Conservation (phyloP, 1,140 invertebrate genomes). For the Pseudobourletiella spinata region DNA sequence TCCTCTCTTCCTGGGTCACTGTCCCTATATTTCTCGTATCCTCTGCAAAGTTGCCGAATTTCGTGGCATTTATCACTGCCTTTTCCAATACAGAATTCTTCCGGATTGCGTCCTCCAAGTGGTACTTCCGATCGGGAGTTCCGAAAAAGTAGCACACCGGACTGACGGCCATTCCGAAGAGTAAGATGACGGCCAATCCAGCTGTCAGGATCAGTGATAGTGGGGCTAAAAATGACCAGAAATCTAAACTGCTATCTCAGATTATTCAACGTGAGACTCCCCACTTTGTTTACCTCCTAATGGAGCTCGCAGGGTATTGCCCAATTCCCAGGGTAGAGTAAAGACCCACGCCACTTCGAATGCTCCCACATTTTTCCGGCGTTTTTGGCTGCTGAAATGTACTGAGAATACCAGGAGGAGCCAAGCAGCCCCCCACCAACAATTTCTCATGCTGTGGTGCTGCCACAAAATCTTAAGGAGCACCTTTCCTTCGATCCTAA, state of each 20-base stretch:
- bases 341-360: constrained; percentile 25
- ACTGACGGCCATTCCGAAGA: constrained; percentile 17
- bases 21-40: background rate
- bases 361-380: constrained; percentile 8
- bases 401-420: too few species aligned
- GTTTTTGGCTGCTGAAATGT: too few species aligned
- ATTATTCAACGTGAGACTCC: too few species aligned
- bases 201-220: constrained; percentile 16
- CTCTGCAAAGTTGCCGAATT: too few species aligned
- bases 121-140: constrained; percentile 9
- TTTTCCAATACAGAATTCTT: too few species aligned
- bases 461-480: too few species aligned
- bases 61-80: background rate
- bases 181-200: constrained; percentile 15
- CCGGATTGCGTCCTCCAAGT: constrained; percentile 14
- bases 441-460: too few species aligned
- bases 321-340: constrained; percentile 30
- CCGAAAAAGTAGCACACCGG: constrained; percentile 26
- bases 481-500: too few species aligned
- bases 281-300: constrained; percentile 8
- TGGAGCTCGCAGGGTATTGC: constrained; percentile 29
- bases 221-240: constrained; percentile 7
- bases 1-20: background rate
- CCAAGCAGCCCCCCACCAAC: too few species aligned
- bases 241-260: too few species aligned